Percentiles rank a stretch among this genome's conserved stretches.
phyloP scores from a whole-genome alignment of 2,888 invertebrate genomes.

The Acleris sparsana region DNA sequence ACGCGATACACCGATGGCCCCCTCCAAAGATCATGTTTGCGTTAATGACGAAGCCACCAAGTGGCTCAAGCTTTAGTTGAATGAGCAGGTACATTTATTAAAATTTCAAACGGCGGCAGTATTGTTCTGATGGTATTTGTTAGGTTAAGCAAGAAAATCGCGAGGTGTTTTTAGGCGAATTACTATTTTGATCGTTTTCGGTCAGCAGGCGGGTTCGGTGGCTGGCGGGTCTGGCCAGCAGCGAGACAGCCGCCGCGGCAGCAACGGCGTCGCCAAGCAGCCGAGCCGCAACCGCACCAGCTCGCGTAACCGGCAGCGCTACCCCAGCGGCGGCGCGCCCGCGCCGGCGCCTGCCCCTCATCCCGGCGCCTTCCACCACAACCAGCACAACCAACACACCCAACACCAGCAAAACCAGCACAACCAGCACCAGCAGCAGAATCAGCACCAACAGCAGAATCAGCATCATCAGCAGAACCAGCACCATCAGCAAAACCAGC shows the following conservation, averaged over 20 bases:
- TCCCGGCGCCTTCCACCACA: conserved; percentile 42
- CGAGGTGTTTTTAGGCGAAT: no score
- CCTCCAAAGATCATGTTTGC: no score
- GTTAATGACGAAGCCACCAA: no score
- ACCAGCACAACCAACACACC: conserved; percentile 53
- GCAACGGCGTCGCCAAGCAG: conserved; percentile 54
- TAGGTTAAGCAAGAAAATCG: no score
- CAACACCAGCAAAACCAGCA: conserved; percentile 53
- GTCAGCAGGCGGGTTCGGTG: conserved; percentile 60
- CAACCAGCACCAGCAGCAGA: conserved; percentile 47
- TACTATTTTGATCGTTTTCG: background rate
- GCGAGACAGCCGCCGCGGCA: conserved; percentile 67
- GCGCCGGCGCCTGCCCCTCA: conserved; percentile 52
- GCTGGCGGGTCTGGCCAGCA: conserved; percentile 64
- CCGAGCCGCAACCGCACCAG: conserved; percentile 58
- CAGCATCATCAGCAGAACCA: conserved; percentile 65
- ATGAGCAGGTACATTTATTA: no score
- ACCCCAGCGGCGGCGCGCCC: conserved; percentile 48
- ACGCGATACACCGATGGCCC: no score
- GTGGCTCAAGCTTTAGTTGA: no score
- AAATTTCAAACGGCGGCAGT: no score
- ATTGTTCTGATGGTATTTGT: no score
- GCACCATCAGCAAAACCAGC: conserved; percentile 60
- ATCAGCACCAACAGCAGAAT: conserved; percentile 53
- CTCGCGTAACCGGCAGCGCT: conserved; percentile 44